Conservation (phyloP, 2,888 invertebrate species). For the Polydrusus tereticollis region DNA sequence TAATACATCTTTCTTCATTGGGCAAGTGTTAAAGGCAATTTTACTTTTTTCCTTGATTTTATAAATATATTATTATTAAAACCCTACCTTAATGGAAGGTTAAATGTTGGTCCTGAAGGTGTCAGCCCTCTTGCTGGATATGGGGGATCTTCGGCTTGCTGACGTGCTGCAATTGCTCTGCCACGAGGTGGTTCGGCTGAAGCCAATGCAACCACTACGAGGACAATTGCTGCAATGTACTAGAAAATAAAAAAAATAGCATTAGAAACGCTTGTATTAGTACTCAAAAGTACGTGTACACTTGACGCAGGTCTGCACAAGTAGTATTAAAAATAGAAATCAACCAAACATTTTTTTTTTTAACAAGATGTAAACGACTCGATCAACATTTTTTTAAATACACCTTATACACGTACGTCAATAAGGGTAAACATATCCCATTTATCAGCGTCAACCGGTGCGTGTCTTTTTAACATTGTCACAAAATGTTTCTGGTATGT, state of each 20-base stretch:
- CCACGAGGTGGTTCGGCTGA: slow-evolving; percentile 67
- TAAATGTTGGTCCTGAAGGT: slow-evolving; percentile 67
- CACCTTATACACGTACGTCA: slow-evolving; percentile 59
- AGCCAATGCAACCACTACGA: slow-evolving; percentile 64
- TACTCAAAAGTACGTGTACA: no score
- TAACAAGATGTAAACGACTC: not conserved
- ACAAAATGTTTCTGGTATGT: slow-evolving; percentile 43
- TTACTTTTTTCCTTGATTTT: no score
- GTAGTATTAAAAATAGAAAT: not conserved
- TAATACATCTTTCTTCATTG: no score
- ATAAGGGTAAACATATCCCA: slow-evolving; percentile 57
- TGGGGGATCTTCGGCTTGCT: slow-evolving; percentile 60
- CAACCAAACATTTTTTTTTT: no score
- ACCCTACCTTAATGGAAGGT: slow-evolving; percentile 60
- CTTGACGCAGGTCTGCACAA: no score
- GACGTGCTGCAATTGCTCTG: slow-evolving; percentile 58
- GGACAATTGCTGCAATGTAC: slow-evolving; percentile 63
- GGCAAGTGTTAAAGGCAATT: no score
- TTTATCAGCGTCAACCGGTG: slow-evolving; percentile 52
- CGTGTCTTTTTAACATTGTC: slow-evolving; percentile 47
- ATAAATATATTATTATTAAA: not conserved
- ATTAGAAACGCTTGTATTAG: no score
- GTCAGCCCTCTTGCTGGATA: slow-evolving; percentile 67
- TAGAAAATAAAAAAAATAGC: slow-evolving; percentile 53
- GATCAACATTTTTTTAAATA: not conserved